Evolutionary conservation across 2,888 invertebrate species (phyloP).

Genomic region (Lasioglossum lativentre): DNA sequence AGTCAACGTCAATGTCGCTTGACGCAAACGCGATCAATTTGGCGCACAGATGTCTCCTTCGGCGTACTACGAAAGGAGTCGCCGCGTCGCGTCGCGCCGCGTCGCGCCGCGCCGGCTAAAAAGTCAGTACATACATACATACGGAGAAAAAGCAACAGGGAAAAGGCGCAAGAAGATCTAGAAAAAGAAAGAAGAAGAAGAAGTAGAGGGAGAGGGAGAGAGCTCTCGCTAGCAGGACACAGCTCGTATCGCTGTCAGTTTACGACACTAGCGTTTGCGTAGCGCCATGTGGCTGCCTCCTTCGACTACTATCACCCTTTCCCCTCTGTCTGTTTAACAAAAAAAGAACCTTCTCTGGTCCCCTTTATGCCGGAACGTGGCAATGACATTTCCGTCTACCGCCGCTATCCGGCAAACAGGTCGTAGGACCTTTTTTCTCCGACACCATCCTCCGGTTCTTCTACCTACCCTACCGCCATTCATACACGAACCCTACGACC

Average conservation of each 20-base stretch:
- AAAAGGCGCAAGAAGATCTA: conserved; percentile 32
- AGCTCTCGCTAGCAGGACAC: conserved; percentile 65
- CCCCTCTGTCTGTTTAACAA: conserved; percentile 19
- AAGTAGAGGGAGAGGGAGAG: too few species aligned
- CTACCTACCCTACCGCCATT: conserved; percentile 44
- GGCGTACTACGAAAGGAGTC: conserved; percentile 54
- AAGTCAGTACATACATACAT: conserved; percentile 32
- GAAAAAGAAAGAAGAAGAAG: conserved; percentile 37
- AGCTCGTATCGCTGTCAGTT: conserved; percentile 77
- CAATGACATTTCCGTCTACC: conserved; percentile 76
- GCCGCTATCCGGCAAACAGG: conserved; percentile 60
- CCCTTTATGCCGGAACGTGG: conserved; percentile 63
- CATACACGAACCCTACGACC: conserved; percentile 38
- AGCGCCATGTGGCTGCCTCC: conserved; percentile 77
- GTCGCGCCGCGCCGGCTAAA: conserved; percentile 19
- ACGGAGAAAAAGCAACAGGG: conserved; percentile 31
- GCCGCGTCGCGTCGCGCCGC: not conserved
- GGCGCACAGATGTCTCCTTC: conserved; percentile 60
- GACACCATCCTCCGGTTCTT: conserved; percentile 50
- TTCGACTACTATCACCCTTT: conserved; percentile 21
- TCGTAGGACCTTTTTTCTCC: conserved; percentile 60
- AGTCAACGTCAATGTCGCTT: not conserved
- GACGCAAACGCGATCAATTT: conserved; percentile 44
- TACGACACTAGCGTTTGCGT: conserved; percentile 76
- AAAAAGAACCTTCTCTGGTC: conserved; percentile 46